Base-by-base conservation (phyloP, 2,113 vertebrate genomes). In the Stegastes partitus region DNA sequence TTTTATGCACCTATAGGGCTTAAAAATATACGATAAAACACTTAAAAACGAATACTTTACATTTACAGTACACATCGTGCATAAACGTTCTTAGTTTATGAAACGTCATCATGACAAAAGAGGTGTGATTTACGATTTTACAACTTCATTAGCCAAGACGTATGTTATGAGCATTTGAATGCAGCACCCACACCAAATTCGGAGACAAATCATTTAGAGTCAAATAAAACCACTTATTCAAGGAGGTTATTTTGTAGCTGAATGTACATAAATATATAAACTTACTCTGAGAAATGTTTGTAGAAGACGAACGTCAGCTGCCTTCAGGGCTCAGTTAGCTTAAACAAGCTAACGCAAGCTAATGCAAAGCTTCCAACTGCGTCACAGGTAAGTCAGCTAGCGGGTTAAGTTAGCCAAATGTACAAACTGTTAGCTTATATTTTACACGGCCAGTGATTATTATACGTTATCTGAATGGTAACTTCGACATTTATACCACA, bases 121-220 rank as follows among this genome's bases (percentile, higher is more conserved):
- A n/a, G n/a, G n/a, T n/a, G n/a, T n/a, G n/a, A n/a, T n/a, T n/a
- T 59, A 47, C 31, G 16, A 70, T 63, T 77, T 51, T 21, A 61
- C 1, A 54, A 31, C 4, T 11, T 8, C 14, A 28, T 44, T 7
- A 18, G 16, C 0, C 22, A 22, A 34, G 15, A 31, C 0, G 9
- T 11, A 49, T 11, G 3, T 2, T 23, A 21, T 15, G 39, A 0
- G 58, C 21, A 34, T 55, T 3, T 80, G 45, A 78, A 88, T 21
- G 76, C 61, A 18, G 0, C 74, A 1, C 0, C 4, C 0, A 2
- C 4, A 9, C 0, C 5, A 10, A 25, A 5, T 12, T 18, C 2
- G 11, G 0, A 64, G 9, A 3, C 19, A 23, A 47, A 47, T 15
- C 2, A 8, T 39, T 0, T 18, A 10, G 12, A 23, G 47, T 39